Evolutionary conservation across 2,113 vertebrate species (phyloP).

Genomic region (Stictonetta naevosa): DNA sequence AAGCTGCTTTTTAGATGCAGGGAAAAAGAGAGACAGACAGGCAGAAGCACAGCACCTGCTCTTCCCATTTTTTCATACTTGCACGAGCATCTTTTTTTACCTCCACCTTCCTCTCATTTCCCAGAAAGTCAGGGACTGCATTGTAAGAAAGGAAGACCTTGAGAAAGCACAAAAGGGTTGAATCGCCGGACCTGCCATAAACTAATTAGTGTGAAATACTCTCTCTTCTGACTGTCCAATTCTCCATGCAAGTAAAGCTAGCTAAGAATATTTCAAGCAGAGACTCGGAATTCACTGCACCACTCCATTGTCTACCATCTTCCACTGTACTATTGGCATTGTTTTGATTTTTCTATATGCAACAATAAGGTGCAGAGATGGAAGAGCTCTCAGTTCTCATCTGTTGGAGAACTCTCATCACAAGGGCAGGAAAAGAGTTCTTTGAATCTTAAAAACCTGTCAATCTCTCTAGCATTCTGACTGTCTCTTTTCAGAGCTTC

Average conservation of each 20-base stretch:
- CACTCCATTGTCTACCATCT: not conserved
- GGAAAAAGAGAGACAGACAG: not conserved
- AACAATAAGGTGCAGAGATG: not conserved
- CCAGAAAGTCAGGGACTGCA: not conserved
- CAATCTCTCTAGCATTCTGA: not conserved
- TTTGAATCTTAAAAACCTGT: rapidly evolving
- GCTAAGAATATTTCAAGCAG: not conserved
- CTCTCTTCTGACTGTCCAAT: not conserved
- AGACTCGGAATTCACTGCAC: not conserved
- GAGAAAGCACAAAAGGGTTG: not conserved
- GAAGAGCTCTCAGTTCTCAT: not conserved
- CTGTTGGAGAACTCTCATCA: not conserved
- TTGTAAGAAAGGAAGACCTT: not conserved
- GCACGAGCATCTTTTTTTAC: not conserved
- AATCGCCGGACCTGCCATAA: not conserved
- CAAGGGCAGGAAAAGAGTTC: not conserved
- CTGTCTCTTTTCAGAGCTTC: not conserved
- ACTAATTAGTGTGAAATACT: not conserved
- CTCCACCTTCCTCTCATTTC: not conserved
- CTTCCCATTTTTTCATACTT: not conserved
- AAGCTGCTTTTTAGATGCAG: not conserved
- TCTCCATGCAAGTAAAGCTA: not conserved
- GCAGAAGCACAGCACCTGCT: not conserved
- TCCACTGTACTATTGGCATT: not conserved
- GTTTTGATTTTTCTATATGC: not conserved